Percentiles rank a stretch among this genome's conserved stretches.
These are phyloP conservation scores for Magallana ariakensis DNA, from an alignment of 1,140 invertebrate genomes.

Conservation along the genomic window DNA sequence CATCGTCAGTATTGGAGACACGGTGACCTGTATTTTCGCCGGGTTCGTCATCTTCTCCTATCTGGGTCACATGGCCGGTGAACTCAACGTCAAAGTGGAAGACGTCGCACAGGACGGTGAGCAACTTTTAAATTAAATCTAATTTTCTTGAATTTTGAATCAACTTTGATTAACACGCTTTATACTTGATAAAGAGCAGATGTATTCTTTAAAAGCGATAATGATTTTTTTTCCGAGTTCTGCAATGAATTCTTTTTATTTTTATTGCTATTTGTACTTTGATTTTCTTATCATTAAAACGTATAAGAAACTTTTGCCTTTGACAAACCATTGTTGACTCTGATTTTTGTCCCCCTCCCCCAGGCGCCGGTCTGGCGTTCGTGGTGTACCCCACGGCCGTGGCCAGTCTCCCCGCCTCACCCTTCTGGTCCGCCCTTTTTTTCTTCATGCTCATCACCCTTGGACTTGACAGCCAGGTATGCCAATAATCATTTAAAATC, in stretches of 20 bases:
- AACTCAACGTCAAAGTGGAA: slow-evolving; percentile 91
- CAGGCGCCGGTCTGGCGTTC: slow-evolving; percentile 96
- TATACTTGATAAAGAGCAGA: too few species aligned
- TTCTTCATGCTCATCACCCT: slow-evolving; percentile 98
- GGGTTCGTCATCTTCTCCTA: slow-evolving; percentile 99
- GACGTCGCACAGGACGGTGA: slow-evolving; percentile 95
- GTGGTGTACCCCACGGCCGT: slow-evolving; percentile 98
- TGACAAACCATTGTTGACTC: too few species aligned
- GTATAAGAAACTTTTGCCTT: too few species aligned
- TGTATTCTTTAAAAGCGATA: too few species aligned
- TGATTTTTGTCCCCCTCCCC: slow-evolving; percentile 24
- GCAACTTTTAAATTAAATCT: not conserved
- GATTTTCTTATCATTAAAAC: too few species aligned
- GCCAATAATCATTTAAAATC: too few species aligned
- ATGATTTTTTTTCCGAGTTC: too few species aligned
- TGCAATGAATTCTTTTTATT: too few species aligned
- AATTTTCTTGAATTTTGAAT: too few species aligned
- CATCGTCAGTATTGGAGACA: slow-evolving; percentile 96
- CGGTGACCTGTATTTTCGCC: slow-evolving; percentile 97
- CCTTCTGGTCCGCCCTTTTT: slow-evolving; percentile 98
- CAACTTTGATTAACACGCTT: too few species aligned
- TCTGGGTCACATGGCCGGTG: slow-evolving; percentile 96
- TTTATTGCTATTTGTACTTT: too few species aligned
- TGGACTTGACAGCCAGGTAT: slow-evolving; percentile 93
- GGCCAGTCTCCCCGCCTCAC: slow-evolving; percentile 93